Percentiles rank a stretch among this genome's conserved stretches.
phyloP scores from a whole-genome alignment of 2,797 vertebrate species.

The Mallotus villosus region DNA sequence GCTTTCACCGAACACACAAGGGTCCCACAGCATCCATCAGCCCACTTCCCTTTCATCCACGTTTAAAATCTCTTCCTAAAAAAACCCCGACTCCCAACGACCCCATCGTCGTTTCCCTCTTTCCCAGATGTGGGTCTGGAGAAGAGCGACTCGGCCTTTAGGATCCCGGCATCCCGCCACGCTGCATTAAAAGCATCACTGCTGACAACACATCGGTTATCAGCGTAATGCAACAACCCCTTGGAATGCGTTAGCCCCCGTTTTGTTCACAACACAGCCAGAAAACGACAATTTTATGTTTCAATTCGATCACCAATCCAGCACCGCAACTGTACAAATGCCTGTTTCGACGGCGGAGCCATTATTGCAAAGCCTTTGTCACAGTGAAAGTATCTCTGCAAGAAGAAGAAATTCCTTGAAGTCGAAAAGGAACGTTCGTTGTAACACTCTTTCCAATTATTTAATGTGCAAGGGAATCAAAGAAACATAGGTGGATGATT shows the following conservation, averaged over 20 bases:
- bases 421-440: neutral
- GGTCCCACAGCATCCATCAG: neutral
- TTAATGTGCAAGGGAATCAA: neutral
- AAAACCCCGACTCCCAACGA: too few species aligned
- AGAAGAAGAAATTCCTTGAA: neutral
- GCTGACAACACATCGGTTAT: constrained; percentile 22
- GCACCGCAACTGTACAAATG: neutral
- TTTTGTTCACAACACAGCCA: neutral
- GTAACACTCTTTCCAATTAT: neutral
- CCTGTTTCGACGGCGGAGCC: neutral
- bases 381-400: neutral
- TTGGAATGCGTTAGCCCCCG: neutral
- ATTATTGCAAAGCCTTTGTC: neutral
- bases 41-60: neutral
- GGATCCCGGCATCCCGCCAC: neutral
- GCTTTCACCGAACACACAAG: neutral
- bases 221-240: constrained; percentile 13
- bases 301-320: neutral
- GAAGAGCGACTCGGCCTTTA: neutral
- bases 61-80: neutral
- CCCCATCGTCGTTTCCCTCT: neutral
- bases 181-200: constrained; percentile 16
- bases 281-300: neutral
- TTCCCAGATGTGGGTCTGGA: neutral
- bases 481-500: neutral